A percentile compares a stretch with the other conserved stretches of the same genome.
Conservation (phyloP, 2,797 vertebrate species). For the Steatocranus sp. region DNA sequence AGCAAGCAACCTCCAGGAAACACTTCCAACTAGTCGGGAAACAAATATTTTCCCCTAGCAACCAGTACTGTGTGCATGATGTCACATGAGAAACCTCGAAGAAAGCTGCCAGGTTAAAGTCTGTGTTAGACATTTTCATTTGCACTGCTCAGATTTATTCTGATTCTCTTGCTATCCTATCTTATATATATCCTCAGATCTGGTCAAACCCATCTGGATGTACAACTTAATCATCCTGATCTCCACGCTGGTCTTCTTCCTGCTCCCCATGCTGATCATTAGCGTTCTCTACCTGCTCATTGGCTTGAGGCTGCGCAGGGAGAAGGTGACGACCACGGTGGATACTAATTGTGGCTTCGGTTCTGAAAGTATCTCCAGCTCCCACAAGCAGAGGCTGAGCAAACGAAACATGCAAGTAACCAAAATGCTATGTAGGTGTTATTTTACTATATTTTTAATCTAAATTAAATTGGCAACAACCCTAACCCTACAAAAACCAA, state of each 20-base stretch:
- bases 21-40: background rate
- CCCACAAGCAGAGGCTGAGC: conserved; percentile 45
- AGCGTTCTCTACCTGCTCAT: conserved; percentile 75
- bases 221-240: conserved; percentile 75
- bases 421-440: conserved; percentile 76
- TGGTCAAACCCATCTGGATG: conserved; percentile 71
- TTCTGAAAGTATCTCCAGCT: conserved; percentile 2
- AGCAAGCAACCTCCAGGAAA: background rate
- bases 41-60: background rate
- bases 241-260: conserved; percentile 72
- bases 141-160: background rate
- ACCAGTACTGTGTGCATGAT: background rate
- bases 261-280: conserved; percentile 74
- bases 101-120: background rate
- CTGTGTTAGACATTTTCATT: background rate
- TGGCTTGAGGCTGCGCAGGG: conserved; percentile 57
- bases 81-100: background rate
- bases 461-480: background rate
- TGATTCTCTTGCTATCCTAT: background rate
- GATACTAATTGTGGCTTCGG: conserved; percentile 9
- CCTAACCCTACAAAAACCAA: fast-evolving
- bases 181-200: conserved; percentile 14
- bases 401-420: conserved; percentile 73
- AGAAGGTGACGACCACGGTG: conserved; percentile 8
- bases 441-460: background rate